phyloP scores from a whole-genome alignment of 37 sponge, comb jelly and placozoan genomes.

The Beroe ovata region DNA sequence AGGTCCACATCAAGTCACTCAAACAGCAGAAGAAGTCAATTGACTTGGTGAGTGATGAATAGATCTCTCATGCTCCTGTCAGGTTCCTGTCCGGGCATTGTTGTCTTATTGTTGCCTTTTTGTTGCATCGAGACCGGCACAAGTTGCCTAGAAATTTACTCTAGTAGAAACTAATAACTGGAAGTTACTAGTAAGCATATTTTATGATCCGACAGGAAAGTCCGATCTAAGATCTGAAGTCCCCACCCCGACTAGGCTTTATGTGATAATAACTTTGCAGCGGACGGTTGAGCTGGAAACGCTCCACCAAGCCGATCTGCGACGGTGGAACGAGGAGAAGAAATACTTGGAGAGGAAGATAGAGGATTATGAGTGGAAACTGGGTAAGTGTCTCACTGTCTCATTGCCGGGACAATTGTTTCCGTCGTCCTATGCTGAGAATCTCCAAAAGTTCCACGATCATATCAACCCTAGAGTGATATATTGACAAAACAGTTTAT shows the following conservation, averaged over 20 bases:
- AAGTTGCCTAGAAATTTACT: too few relatives aligned
- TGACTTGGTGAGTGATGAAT: slow-evolving; percentile 16
- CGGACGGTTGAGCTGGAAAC: slow-evolving; percentile 27
- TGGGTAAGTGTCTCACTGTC: slow-evolving; percentile 14
- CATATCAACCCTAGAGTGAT: too few relatives aligned
- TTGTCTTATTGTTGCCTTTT: too few relatives aligned
- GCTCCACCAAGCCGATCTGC: slow-evolving; percentile 36
- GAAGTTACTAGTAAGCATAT: too few relatives aligned
- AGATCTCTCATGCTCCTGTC: background rate
- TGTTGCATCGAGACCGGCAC: background rate
- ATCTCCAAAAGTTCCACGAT: too few relatives aligned
- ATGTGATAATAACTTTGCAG: background rate
- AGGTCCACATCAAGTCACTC: slow-evolving; percentile 27
- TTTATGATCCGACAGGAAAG: too few relatives aligned
- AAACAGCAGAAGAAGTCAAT: slow-evolving; percentile 56
- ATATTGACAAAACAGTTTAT: too few relatives aligned
- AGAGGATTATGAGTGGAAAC: slow-evolving; percentile 60
- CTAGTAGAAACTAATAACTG: too few relatives aligned
- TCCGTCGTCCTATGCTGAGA: too few relatives aligned
- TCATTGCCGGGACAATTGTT: too few relatives aligned
- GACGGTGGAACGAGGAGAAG: slow-evolving; percentile 58
- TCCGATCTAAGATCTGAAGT: too few relatives aligned
- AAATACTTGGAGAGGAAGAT: slow-evolving; percentile 21
- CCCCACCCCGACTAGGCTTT: background rate
- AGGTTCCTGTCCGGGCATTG: too few relatives aligned